Percentiles rank a stretch among this genome's conserved stretches.
These are phyloP conservation scores for Diorhabda carinulata DNA, from an alignment of 1,140 invertebrate genomes.

Conservation along the genomic window DNA sequence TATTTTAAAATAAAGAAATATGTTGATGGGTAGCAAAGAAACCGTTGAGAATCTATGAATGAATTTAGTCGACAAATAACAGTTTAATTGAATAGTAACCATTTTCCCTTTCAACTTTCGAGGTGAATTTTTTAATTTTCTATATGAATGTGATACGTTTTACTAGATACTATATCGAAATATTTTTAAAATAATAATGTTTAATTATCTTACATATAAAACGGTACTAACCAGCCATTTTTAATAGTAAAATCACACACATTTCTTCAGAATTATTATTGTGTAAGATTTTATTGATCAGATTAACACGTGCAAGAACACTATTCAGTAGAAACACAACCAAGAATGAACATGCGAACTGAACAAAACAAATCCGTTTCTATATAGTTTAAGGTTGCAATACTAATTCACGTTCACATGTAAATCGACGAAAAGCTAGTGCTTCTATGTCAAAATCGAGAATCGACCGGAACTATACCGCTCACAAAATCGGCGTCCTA, in stretches of 20 bases:
- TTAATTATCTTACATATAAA: neutral
- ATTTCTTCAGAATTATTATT: neutral
- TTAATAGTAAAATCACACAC: slow-evolving; percentile 11
- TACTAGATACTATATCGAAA: too few relatives aligned
- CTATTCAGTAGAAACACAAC: neutral
- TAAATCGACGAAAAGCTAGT: neutral
- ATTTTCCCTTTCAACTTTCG: too few relatives aligned
- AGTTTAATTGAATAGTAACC: too few relatives aligned
- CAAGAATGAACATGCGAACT: neutral
- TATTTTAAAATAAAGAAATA: too few relatives aligned
- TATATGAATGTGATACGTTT: too few relatives aligned
- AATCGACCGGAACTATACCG: neutral
- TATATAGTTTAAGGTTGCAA: neutral
- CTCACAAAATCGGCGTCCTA: neutral
- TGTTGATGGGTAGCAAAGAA: too few relatives aligned
- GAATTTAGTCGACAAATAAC: too few relatives aligned
- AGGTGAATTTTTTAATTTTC: too few relatives aligned
- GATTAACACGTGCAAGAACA: slow-evolving; percentile 5
- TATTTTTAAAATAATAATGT: too few relatives aligned
- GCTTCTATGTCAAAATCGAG: neutral
- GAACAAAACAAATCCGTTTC: neutral
- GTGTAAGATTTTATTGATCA: slow-evolving; percentile 4
- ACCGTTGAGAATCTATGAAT: too few relatives aligned
- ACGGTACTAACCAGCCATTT: slow-evolving; percentile 17
- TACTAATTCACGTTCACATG: neutral